These are phyloP conservation scores for Trichonephila inaurata DNA, from an alignment of 1,140 invertebrate species.

Conservation along the genomic window DNA sequence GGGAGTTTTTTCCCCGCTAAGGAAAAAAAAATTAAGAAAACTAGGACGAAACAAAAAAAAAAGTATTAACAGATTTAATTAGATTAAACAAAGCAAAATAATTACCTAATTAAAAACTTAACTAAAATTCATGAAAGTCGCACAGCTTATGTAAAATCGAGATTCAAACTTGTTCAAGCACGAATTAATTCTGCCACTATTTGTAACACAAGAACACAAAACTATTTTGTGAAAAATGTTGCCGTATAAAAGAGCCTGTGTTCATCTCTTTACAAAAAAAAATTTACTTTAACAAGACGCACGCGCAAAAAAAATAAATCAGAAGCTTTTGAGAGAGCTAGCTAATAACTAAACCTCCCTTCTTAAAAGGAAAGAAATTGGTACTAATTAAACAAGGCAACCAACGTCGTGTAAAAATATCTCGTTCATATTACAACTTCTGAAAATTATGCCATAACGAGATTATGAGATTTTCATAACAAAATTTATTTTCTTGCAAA, in stretches of 20 bases:
- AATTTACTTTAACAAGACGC: neutral
- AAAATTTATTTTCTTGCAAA: neutral
- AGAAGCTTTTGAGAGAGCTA: neutral
- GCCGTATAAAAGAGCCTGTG: neutral
- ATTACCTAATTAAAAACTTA: constrained; percentile 1
- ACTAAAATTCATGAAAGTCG: too few relatives aligned
- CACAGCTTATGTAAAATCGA: neutral
- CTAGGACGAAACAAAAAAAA: neutral
- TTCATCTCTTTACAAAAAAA: neutral
- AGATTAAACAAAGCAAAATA: constrained; percentile 21
- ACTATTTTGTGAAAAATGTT: neutral
- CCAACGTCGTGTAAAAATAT: constrained; percentile 4
- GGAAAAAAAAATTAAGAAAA: neutral
- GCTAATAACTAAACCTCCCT: neutral
- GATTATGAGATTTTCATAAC: constrained; percentile 23
- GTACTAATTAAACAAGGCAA: constrained; percentile 18
- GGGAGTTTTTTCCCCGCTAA: neutral
- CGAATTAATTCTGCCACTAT: neutral
- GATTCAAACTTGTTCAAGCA: neutral
- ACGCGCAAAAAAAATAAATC: neutral
- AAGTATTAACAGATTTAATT: neutral
- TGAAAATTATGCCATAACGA: constrained; percentile 18
- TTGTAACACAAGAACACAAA: neutral
- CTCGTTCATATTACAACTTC: neutral
- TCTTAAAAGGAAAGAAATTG: neutral